Evolutionary conservation across 1,140 invertebrate species (phyloP).

Genomic region (Panagrolaimus sp.): DNA sequence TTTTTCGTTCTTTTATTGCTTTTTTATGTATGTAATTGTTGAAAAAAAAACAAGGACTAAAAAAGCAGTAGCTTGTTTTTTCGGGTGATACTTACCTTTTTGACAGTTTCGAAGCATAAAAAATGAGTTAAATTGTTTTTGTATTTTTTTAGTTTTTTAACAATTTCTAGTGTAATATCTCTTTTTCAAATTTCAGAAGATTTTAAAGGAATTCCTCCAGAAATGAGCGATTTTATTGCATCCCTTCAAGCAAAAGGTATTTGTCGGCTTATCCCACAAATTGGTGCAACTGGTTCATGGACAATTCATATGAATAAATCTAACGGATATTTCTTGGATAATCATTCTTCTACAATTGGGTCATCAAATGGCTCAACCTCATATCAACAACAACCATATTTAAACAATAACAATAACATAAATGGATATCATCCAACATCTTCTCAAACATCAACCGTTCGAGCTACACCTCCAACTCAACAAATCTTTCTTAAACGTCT

Average conservation of each 20-base stretch:
- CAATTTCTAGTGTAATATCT: neutral
- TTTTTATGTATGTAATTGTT: no score
- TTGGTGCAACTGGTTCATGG: constrained; percentile 82
- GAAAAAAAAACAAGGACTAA: no score
- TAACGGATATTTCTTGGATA: neutral
- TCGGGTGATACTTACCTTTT: neutral
- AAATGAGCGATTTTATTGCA: constrained; percentile 32
- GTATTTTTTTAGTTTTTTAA: neutral
- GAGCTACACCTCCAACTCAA: constrained; percentile 6
- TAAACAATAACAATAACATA: neutral
- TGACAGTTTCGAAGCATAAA: neutral
- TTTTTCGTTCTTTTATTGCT: neutral
- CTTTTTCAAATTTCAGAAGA: constrained; percentile 26
- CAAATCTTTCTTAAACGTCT: constrained; percentile 19
- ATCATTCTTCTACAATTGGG: neutral
- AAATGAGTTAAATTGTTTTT: neutral
- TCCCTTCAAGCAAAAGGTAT: constrained; percentile 62
- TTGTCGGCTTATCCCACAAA: constrained; percentile 79
- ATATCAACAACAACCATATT: constrained; percentile 9
- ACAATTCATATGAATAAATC: constrained; percentile 76
- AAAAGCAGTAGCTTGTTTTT: constrained; percentile 3
- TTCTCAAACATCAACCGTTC: no score
- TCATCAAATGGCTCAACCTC: constrained; percentile 13
- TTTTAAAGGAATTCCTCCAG: constrained; percentile 35
- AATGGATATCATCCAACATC: neutral